phyloP scores from a whole-genome alignment of 2,113 vertebrate genomes.

The Stegostoma tigrinum region DNA sequence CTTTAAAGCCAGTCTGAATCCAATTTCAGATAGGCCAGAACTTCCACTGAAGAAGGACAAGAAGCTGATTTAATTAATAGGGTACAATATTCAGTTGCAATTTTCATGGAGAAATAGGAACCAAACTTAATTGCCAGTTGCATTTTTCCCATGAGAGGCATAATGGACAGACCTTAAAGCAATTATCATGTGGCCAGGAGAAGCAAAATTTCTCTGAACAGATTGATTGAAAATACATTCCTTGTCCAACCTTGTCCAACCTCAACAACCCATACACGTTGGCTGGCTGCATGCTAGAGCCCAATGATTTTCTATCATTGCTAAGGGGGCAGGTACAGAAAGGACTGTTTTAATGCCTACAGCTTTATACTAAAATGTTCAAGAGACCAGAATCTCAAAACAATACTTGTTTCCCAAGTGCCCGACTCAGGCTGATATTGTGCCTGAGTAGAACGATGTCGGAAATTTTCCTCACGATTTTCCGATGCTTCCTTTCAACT shows the following conservation, averaged over 20 bases:
- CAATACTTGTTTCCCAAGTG: neutral
- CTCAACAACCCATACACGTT: neutral
- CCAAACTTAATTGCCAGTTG: neutral
- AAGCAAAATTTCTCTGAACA: neutral
- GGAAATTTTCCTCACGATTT: neutral
- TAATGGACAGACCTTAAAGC: neutral
- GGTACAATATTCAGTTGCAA: neutral
- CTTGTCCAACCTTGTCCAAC: neutral
- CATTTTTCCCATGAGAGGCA: neutral
- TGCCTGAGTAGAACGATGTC: neutral
- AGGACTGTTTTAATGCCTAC: neutral
- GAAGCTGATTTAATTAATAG: neutral
- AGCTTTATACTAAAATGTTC: neutral
- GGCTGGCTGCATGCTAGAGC: neutral
- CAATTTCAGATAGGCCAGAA: neutral
- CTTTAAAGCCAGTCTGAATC: neutral
- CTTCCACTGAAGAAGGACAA: neutral
- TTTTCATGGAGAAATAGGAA: neutral
- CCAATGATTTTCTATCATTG: neutral
- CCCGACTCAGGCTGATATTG: neutral
- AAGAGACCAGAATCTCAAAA: neutral
- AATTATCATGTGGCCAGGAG: neutral
- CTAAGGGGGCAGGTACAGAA: neutral
- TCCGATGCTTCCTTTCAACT: neutral
- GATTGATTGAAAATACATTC: too few relatives aligned